Conservation (phyloP, 2,797 vertebrate genomes). For the Loriculus beryllinus region DNA sequence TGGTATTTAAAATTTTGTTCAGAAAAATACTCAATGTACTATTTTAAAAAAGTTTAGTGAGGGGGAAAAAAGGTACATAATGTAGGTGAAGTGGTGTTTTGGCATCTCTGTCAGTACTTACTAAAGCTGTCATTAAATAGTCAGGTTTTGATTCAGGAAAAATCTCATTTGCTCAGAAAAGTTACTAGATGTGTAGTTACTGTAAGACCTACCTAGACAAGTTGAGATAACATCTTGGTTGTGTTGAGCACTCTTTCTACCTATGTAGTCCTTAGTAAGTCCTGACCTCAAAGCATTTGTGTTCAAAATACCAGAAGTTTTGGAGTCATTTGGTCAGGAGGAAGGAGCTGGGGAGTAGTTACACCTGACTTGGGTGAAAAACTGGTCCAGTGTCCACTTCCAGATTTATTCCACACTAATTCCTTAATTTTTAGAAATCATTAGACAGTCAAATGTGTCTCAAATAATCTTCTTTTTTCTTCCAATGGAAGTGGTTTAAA, state of each 20-base stretch:
- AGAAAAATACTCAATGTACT: background rate
- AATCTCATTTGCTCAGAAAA: background rate
- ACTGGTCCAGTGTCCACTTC: background rate
- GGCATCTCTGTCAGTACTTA: background rate
- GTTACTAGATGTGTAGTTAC: background rate
- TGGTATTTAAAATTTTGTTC: background rate
- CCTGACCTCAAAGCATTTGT: background rate
- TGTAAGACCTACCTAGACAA: background rate
- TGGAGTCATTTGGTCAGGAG: background rate
- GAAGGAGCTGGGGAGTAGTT: background rate
- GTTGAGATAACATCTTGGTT: background rate
- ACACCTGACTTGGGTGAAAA: background rate
- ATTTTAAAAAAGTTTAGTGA: background rate
- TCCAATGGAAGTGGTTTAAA: background rate
- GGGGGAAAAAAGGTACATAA: background rate
- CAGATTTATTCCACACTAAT: background rate
- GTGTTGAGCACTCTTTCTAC: background rate
- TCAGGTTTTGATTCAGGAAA: background rate
- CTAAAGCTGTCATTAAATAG: background rate
- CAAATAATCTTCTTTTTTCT: background rate
- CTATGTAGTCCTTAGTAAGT: fast-evolving
- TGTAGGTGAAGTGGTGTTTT: background rate
- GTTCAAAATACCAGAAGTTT: background rate
- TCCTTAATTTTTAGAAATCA: background rate
- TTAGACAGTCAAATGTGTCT: background rate